Base-by-base conservation (phyloP, 2,113 vertebrate genomes). In the Microtus oregoni region DNA sequence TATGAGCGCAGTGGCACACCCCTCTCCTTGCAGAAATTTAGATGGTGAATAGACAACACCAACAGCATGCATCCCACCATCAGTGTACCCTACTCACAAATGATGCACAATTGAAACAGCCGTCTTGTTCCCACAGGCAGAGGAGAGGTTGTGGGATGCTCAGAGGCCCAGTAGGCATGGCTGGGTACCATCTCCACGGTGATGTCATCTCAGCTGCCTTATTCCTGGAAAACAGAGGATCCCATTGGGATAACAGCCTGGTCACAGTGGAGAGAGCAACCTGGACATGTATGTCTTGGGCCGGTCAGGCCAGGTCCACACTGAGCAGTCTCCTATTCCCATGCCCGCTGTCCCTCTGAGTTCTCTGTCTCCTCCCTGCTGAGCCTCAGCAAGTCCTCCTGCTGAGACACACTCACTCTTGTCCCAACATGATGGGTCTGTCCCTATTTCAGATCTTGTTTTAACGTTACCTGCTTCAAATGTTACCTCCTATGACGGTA, bases 401-500 rank as follows among this genome's bases (percentile, higher is more conserved):
- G 32, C 10, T 2, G 22, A 24, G 47, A 32, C 22, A 3, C 14
- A 2, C 24, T 7, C 14, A 15, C 38, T n/a, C 0, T 44, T 11
- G 35, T 35, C 26, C 61, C 55, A 5, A 6, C 47, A 6, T 19
- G 72, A 55, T 28, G 0, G 65, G 14, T 73, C 72, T 55, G 52
- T 8, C 28, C 0, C 28, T 14, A 50, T 78, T 75, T 79, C 61
- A 91, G 26, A 44, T 72, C 32, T 88, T 38, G 22, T 20, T 63
- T 94, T 13, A 5, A 1, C 28, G 12, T 50, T 30, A 47, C 44
- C 12, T 93, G 52, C 30, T 85, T 70, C 26, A 14, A 38, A 58
- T 58, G 55, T 6, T 58, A 58, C 5, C 58, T 20, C 30, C 5
- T 7, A 26, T 10, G 15, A 30, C 63, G 50, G 90, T 17, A 41